Base-by-base conservation (phyloP, 2,888 invertebrate genomes). In the Endotricha flammealis region DNA sequence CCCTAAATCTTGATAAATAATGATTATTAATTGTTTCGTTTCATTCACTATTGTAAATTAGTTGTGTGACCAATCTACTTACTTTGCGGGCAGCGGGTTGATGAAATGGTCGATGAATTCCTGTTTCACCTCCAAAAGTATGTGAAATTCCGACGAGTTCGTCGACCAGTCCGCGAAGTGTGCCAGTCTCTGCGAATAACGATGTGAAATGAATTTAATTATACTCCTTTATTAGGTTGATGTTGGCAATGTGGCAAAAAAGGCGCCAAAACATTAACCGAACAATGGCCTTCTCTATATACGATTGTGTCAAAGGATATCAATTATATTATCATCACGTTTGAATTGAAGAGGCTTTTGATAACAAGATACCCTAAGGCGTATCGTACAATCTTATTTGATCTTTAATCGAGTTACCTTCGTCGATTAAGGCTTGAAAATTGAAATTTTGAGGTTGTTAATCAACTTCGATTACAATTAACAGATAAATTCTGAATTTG, bases 121-220 rank as follows among this genome's bases (percentile, higher is more conserved):
- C 36, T 89, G 83, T 65, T 92, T 91, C 42, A 92, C 91, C 71
- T 93, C 92, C 42, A 91, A 83, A 38, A 93, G 78, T 48, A 92
- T 91, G 65, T 92, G 90, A 64, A 90, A 92, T 69, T 93, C 92
- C 12, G 91, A 89, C 22, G 92, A 92, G 72, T 92, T 91, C 47
- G 83, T 87, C 33, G 92, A 91, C 93, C 93, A 93, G 68, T 93
- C 93, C 29, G 92, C 92, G 65, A 92, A 93, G 73, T 92, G 92
- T 38, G 92, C 90, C 59, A 93, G 76, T 64, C 87, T 83, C 90
- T 90, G 80, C 44, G 66, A 78, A 64, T 56, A 49, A 59, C 46
- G 37, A 53, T 39, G 47, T 46, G 43, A 55, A 64, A 61, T 48
- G 50, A 53, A 62, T 67, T 69, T 67, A 62, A 66, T 68, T 61